These are phyloP conservation scores for Cyclophora albipunctata DNA, from an alignment of 2,888 invertebrate genomes.

Conservation along the genomic window DNA sequence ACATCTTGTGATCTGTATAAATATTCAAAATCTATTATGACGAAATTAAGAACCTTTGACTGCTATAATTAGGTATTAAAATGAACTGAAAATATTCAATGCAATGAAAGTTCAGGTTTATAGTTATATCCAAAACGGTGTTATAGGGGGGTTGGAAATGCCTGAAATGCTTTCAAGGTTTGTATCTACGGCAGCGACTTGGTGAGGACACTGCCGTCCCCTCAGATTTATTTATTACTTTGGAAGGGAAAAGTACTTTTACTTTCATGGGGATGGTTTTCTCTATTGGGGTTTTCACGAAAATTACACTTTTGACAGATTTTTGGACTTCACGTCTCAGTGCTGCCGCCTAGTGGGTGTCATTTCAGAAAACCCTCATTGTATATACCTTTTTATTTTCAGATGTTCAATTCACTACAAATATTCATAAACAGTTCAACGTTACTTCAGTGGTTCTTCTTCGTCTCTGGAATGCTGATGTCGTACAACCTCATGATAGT, in stretches of 20 bases:
- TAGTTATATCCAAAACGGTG: too few species aligned
- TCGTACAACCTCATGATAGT: constrained; percentile 1
- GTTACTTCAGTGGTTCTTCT: constrained; percentile 9
- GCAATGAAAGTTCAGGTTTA: background rate
- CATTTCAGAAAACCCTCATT: too few species aligned
- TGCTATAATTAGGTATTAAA: background rate
- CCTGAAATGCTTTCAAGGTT: background rate
- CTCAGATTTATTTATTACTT: background rate
- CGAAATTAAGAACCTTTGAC: background rate
- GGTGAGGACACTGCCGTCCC: background rate
- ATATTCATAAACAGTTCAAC: constrained; percentile 1
- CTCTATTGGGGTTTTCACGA: background rate
- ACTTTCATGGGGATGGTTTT: background rate
- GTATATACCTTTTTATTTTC: background rate
- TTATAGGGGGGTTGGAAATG: background rate
- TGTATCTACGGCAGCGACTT: background rate
- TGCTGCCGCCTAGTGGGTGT: too few species aligned
- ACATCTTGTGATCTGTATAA: too few species aligned
- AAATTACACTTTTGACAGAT: background rate
- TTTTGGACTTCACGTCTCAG: too few species aligned
- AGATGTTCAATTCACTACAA: constrained; percentile 2
- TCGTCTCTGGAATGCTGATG: constrained; percentile 4
- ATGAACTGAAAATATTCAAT: background rate
- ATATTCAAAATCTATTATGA: too few species aligned
- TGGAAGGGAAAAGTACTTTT: background rate